Evolutionary conservation across 2,113 vertebrate species (phyloP), one percentile per base, ranked within the genome.

Genomic region (Tragulus kanchil): DNA sequence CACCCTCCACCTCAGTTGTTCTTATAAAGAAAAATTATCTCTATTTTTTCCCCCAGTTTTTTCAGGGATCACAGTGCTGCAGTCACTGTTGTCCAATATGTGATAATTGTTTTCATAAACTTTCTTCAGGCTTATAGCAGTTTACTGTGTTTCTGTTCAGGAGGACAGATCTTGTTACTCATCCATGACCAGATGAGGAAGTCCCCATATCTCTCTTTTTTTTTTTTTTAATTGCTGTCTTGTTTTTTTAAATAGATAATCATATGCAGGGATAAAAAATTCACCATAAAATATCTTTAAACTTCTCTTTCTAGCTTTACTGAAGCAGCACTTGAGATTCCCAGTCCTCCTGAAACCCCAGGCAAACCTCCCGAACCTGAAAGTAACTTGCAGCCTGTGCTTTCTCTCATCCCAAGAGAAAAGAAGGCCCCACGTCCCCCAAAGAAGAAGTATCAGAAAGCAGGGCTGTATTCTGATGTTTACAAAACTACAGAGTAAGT

Each of bases 401-500:
- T 98, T 16, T 25, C 98, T 48, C 78, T 98, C 61, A 69, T 98
- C 97, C 99, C 99, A 94, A 99, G 99, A 58, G 99, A 99, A 98
- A 99, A 99, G 97, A 99, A 99, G 94, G 98, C 98, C 1, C 98
- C 99, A 23, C 98, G 98, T 6, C 98, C 99, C 82, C 99, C 99
- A 82, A 99, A 99, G 98, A 99, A 99, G 99, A 99, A 98, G 83
- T 99, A 99, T 98, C 99, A 99, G 98, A 99, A 99, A 97, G 99
- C 99, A 36, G 99, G 99, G 90, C 99, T 99, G 94, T 99, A 99
- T 98, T 99, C 99, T 17, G 99, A 99, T 25, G 99, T 99, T 97
- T 99, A 99, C 98, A 99, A 99, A 99, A 99, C 98, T 42, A 98
- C 99, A 95, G 99, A 99, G 99, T 99, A 98, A 99, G 99, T 99